Evolutionary conservation across 2,797 vertebrate species (phyloP), one percentile per base, ranked within the genome.

Genomic region (Valencia hispanica): DNA sequence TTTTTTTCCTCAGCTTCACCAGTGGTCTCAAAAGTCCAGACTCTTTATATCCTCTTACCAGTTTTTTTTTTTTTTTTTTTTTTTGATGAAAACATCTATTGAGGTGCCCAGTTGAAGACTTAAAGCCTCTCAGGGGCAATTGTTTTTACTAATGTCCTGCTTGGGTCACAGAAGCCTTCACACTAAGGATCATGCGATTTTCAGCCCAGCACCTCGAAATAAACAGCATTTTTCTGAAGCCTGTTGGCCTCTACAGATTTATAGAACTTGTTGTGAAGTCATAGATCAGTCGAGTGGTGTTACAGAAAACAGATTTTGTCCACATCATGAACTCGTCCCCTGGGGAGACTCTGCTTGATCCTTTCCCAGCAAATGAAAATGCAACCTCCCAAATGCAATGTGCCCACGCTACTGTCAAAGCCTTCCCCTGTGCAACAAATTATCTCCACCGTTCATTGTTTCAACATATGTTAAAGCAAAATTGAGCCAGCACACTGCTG

Each of bases 391-490:
- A 61, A 89, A 84, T 81, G 61, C 80, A 77, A 85, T 71, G 82
- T 71, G 86, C 78, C 86, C 63, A 59, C 70, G 86, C 30, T 77
- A 77, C 83, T 93, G 91, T 92, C 89, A 91, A 84, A 87, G 53
- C 77, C 30, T 71, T 63, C 59, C 84, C 88, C 70, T 71, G 86
- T 82, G 86, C 74, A 70, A 87, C 81, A 80, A 78, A 65, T 61
- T 65, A 79, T 91, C 83, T 20, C 83, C 82, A 83, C 77, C 82
- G 80, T 83, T 79, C 71, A 70, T 78, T 74, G 83, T 70, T 63
- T 45, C 68, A 82, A 91, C 93, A 91, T 93, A 92, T 94, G 92
- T 88, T 92, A 77, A 89, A 80, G 82, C 80, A 82, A 88, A 88
- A 86, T 17, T 80, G 74, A 84, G 78, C 85, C 68, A 69, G 76